Percentiles rank a stretch among this genome's conserved stretches.
Conservation (phyloP, 2,888 invertebrate genomes). For the Monochamus alternatus region DNA sequence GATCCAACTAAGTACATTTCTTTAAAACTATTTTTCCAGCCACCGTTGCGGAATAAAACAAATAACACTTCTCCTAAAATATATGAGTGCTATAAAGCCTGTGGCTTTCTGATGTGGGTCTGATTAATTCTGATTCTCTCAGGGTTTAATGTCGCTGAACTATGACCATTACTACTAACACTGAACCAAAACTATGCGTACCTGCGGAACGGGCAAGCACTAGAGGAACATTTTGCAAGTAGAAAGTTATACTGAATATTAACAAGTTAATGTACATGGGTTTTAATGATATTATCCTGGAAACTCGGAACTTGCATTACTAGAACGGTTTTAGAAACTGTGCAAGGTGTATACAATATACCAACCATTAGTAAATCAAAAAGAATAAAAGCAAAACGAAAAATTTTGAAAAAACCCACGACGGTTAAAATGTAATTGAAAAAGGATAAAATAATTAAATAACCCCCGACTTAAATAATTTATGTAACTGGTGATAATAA, state of each 20-base stretch:
- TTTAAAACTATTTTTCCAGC: constrained; percentile 43
- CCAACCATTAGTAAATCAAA: no score
- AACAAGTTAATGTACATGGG: neutral
- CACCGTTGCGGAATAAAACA: constrained; percentile 41
- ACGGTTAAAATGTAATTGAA: no score
- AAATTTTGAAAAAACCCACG: no score
- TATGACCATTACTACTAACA: constrained; percentile 64
- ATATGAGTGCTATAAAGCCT: constrained; percentile 57
- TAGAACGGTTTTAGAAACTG: neutral
- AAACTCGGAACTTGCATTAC: neutral
- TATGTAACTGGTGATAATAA: no score
- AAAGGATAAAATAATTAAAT: no score
- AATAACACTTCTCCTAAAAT: constrained; percentile 46
- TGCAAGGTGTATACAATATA: no score
- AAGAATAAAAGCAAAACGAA: no score
- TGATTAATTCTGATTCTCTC: constrained; percentile 64
- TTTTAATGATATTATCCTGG: neutral
- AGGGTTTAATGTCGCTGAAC: constrained; percentile 63
- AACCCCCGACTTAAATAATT: no score
- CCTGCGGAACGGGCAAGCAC: constrained; percentile 49
- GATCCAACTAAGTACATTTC: constrained; percentile 45
- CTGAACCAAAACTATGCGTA: constrained; percentile 61
- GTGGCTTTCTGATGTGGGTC: constrained; percentile 60
- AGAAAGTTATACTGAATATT: neutral
- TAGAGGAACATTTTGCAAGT: neutral